Percentiles rank a stretch among this genome's conserved stretches.
Conservation (phyloP, 2,797 vertebrate species). For the Cetoscarus ocellatus region DNA sequence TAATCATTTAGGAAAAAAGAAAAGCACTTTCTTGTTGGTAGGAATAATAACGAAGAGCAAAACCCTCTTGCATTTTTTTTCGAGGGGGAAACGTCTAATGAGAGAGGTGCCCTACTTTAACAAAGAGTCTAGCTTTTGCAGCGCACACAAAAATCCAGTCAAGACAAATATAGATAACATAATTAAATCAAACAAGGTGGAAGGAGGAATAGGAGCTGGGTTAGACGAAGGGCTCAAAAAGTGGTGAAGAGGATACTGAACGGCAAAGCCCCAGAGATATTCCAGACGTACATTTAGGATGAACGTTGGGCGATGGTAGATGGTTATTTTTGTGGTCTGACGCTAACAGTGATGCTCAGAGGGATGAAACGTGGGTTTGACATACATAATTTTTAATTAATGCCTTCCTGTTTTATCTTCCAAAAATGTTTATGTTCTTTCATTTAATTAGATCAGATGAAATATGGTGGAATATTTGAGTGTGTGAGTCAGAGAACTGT, state of each 20-base stretch:
- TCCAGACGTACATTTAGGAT: conserved; percentile 37
- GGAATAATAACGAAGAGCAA: conserved; percentile 74
- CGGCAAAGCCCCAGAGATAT: conserved; percentile 63
- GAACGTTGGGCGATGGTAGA: conserved; percentile 59
- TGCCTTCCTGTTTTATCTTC: background rate
- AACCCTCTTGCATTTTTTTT: conserved; percentile 56
- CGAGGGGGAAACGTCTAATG: conserved; percentile 68
- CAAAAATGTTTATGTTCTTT: conserved; percentile 31
- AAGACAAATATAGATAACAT: conserved; percentile 81
- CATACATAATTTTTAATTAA: conserved; percentile 60
- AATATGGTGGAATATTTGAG: conserved; percentile 16
- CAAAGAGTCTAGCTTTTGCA: conserved; percentile 69
- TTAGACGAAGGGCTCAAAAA: conserved; percentile 57
- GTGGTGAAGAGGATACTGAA: conserved; percentile 66
- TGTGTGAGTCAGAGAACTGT: background rate
- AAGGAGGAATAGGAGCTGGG: conserved; percentile 53
- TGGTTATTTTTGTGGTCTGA: conserved; percentile 60
- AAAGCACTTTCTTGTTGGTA: conserved; percentile 65
- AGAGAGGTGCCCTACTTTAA: conserved; percentile 80
- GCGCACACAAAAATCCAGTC: conserved; percentile 61
- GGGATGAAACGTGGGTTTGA: conserved; percentile 56
- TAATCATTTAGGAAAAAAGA: conserved; percentile 67
- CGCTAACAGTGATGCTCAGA: conserved; percentile 49
- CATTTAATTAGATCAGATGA: conserved; percentile 27
- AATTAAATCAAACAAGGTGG: conserved; percentile 78